Conservation (phyloP, 2,113 vertebrate species). For the Brachionichthys hirsutus region DNA sequence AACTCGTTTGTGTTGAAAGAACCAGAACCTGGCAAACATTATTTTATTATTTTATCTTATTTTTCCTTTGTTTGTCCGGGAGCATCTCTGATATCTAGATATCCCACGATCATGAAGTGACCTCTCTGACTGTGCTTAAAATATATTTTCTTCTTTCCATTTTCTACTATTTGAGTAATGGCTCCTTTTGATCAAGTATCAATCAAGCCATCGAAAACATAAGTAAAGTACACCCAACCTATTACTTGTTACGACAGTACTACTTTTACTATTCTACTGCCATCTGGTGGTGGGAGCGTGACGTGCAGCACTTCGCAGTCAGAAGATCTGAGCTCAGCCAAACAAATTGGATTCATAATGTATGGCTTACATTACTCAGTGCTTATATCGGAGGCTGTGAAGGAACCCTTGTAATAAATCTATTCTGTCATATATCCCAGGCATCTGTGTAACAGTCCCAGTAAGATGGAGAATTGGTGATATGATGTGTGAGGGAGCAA, state of each 20-base stretch:
- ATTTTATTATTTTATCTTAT: too few species aligned
- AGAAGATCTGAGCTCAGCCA: conserved; percentile 27
- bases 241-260: too few species aligned
- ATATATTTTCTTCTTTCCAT: too few species aligned
- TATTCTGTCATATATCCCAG: conserved; percentile 51
- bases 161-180: too few species aligned
- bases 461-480: conserved; percentile 62
- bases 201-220: too few species aligned
- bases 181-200: too few species aligned
- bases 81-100: too few species aligned
- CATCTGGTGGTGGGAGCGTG: conserved; percentile 52
- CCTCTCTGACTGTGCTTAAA: not conserved
- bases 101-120: conserved; percentile 1
- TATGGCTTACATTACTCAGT: conserved; percentile 64
- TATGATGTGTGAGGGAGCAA: conserved; percentile 61
- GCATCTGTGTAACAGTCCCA: conserved; percentile 54
- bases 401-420: conserved; percentile 45
- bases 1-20: too few species aligned
- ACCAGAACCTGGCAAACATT: too few species aligned
- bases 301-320: conserved; percentile 12
- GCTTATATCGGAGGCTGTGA: conserved; percentile 47
- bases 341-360: conserved; percentile 74
- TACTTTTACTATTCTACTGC: conserved; percentile 31
- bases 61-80: too few species aligned
- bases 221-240: too few species aligned